Conservation (phyloP, 2,888 invertebrate genomes). For the Teleogryllus oceanicus region DNA sequence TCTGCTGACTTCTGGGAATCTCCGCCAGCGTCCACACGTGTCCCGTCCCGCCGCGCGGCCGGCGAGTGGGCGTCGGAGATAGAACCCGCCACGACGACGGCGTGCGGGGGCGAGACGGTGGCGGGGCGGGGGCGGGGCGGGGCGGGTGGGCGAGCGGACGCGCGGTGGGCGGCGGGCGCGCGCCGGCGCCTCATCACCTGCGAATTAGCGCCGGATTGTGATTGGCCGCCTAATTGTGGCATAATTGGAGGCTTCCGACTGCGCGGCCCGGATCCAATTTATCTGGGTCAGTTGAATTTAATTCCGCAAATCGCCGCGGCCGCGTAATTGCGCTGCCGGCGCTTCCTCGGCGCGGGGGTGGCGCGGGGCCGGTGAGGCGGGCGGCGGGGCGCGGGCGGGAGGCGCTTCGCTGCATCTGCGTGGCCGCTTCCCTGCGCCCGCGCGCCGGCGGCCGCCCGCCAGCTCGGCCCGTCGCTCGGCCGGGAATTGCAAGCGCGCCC, state of each 20-base stretch:
- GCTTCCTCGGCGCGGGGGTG: neutral
- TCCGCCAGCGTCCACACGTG: too few relatives aligned
- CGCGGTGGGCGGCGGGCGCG: too few relatives aligned
- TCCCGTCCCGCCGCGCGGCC: too few relatives aligned
- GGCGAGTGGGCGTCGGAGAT: too few relatives aligned
- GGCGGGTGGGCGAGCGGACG: too few relatives aligned
- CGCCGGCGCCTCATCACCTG: neutral
- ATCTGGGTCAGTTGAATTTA: slow-evolving; percentile 18
- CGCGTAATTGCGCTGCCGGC: slow-evolving; percentile 18
- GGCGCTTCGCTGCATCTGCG: neutral
- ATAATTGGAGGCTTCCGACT: slow-evolving; percentile 7
- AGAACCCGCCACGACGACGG: too few relatives aligned
- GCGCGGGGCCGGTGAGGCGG: neutral
- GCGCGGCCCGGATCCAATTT: slow-evolving; percentile 9
- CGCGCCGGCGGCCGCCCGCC: too few relatives aligned
- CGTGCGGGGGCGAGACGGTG: too few relatives aligned
- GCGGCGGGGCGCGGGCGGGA: neutral
- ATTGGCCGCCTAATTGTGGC: slow-evolving; percentile 18
- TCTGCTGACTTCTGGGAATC: too few relatives aligned
- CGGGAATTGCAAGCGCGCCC: too few relatives aligned
- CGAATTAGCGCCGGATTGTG: slow-evolving; percentile 9
- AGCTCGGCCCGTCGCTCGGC: too few relatives aligned
- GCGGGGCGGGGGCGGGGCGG: too few relatives aligned
- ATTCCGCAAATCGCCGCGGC: slow-evolving; percentile 18
- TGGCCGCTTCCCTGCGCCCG: neutral